Percentiles rank a stretch among this genome's conserved stretches.
These are phyloP conservation scores for Pilophorus perplexus DNA, from an alignment of 2,888 invertebrate genomes.

Conservation along the genomic window DNA sequence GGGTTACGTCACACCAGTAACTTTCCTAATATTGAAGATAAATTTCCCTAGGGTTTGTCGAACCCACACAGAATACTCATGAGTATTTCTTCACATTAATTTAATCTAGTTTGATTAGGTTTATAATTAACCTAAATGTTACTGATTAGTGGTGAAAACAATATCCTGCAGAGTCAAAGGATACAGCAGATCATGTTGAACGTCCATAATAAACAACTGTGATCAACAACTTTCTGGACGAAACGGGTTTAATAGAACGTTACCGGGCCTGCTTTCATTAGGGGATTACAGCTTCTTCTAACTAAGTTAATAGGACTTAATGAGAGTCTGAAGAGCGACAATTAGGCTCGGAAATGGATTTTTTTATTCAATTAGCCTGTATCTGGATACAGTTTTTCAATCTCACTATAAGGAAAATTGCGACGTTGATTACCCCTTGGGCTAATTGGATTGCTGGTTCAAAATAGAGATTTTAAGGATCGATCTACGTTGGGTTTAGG, in stretches of 20 bases:
- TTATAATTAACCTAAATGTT: too few relatives aligned
- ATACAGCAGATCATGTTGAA: too few relatives aligned
- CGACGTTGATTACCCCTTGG: slow-evolving; percentile 34
- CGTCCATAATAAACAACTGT: slow-evolving; percentile 14
- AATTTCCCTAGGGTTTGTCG: too few relatives aligned
- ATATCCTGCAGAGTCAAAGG: too few relatives aligned
- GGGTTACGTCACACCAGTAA: too few relatives aligned
- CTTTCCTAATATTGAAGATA: too few relatives aligned
- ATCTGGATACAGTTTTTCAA: slow-evolving; percentile 41
- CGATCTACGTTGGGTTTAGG: slow-evolving; percentile 30
- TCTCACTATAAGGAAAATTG: slow-evolving; percentile 37
- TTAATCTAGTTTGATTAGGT: too few relatives aligned
- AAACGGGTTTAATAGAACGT: slow-evolving; percentile 30
- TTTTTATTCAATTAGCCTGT: slow-evolving; percentile 35
- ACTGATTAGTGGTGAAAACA: too few relatives aligned
- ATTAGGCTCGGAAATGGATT: slow-evolving; percentile 39
- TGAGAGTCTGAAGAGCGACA: slow-evolving; percentile 32
- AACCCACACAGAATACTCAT: too few relatives aligned
- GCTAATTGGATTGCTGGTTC: slow-evolving; percentile 28
- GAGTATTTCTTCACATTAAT: too few relatives aligned
- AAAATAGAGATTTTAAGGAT: slow-evolving; percentile 20
- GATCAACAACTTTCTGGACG: slow-evolving; percentile 29
- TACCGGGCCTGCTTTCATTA: slow-evolving; percentile 35
- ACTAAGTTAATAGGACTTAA: slow-evolving; percentile 34
- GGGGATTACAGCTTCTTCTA: slow-evolving; percentile 36